Conservation (phyloP, 2,797 vertebrate species). For the Moxostoma hubbsi region DNA sequence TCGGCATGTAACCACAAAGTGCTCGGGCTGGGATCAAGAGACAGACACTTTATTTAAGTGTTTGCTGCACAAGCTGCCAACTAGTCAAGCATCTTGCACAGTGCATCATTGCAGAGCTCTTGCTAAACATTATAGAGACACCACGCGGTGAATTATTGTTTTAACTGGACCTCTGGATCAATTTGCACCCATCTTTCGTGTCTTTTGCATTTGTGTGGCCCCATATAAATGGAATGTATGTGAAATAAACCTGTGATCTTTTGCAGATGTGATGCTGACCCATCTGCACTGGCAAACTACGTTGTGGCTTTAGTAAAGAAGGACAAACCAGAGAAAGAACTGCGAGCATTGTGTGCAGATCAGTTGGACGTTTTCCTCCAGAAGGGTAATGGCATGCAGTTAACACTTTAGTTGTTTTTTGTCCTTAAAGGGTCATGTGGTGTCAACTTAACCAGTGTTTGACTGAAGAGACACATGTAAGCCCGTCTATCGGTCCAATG, state of each 20-base stretch:
- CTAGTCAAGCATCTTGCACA: neutral
- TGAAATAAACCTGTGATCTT: neutral
- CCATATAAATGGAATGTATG: neutral
- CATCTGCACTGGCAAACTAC: conserved; percentile 96
- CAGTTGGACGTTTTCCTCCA: conserved; percentile 98
- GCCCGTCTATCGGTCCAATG: too few species aligned
- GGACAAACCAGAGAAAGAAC: conserved; percentile 96
- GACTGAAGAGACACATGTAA: too few species aligned
- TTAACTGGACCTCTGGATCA: too few species aligned
- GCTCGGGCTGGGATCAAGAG: neutral
- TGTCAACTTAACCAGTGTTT: too few species aligned
- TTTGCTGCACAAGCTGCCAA: neutral
- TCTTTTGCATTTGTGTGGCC: neutral
- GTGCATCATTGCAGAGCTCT: neutral
- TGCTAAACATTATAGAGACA: too few species aligned
- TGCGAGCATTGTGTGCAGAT: conserved; percentile 96
- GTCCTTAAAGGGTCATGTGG: too few species aligned
- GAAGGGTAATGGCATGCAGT: conserved; percentile 83
- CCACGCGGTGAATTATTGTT: too few species aligned
- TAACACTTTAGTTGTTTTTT: neutral
- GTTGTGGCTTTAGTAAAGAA: conserved; percentile 98
- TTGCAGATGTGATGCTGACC: conserved; percentile 91
- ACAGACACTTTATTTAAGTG: neutral
- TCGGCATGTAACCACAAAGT: neutral
- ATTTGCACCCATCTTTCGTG: neutral